These are phyloP conservation scores for Macrotis lagotis DNA, from an alignment of 2,113 vertebrate genomes.

Conservation along the genomic window DNA sequence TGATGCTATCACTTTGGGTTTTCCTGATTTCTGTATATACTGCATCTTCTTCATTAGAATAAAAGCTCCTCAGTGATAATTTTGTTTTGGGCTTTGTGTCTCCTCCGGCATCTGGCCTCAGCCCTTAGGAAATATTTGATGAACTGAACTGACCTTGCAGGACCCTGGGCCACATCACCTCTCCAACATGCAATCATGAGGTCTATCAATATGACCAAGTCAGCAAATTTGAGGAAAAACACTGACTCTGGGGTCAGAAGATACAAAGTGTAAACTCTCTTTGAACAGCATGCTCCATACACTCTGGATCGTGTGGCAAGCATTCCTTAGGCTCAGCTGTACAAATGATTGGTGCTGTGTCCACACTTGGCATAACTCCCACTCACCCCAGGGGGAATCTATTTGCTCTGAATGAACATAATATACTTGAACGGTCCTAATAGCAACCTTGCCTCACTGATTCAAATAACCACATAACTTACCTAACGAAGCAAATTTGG, in stretches of 20 bases:
- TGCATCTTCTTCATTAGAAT: neutral
- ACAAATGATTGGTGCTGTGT: slow-evolving; percentile 10
- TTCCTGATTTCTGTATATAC: neutral
- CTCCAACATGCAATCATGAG: neutral
- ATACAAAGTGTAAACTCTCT: neutral
- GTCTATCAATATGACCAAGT: neutral
- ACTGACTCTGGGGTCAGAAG: neutral
- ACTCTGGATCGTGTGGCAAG: neutral
- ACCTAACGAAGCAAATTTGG: neutral
- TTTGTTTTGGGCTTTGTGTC: neutral
- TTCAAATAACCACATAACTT: slow-evolving; percentile 15
- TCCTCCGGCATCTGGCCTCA: neutral
- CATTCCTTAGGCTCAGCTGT: neutral
- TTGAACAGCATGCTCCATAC: neutral
- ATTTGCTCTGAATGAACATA: neutral
- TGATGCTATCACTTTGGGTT: neutral
- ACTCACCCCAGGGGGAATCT: fast-evolving
- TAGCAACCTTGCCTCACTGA: neutral
- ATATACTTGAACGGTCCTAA: slow-evolving; percentile 10
- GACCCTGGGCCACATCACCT: neutral
- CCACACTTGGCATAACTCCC: slow-evolving; percentile 1
- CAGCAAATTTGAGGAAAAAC: neutral
- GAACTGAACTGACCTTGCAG: neutral
- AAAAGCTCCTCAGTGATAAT: neutral
- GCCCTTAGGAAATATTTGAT: neutral